Base-by-base conservation (phyloP, 1,140 invertebrate genomes). In the Physella acuta region DNA sequence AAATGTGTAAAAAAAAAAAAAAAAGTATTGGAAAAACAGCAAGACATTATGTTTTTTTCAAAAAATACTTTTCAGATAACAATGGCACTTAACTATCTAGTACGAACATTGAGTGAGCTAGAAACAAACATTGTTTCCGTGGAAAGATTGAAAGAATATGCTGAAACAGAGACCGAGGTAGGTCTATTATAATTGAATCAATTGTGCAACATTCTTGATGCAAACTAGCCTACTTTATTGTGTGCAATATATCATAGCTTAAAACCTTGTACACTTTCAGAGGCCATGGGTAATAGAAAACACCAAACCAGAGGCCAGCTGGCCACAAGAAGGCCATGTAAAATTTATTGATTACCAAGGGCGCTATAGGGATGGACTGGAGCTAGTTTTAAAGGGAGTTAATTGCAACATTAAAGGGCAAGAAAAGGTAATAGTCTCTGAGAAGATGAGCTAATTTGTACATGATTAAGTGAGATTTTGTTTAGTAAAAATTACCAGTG, bases 111-210 rank as follows among this genome's bases (percentile, higher is more conserved):
- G 0, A 93, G 93, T 1, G 94, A 97, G 78, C 91, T 98, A 30
- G 96, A 98, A 37, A 67, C 70, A 5, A 71, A 71, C 49, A 71
- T 71, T 52, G 70, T 71, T 8, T 71, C 70, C 14, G 87, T 96
- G 0, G 96, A 98, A 85, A 90, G 96, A 82, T 94, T 98, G 73
- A 94, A 94, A 81, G 95, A 98, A 79, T 98, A 98, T 80, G 90
- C 91, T 0, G 93, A 96, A 82, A 92, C 92, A 0, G 86, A 88
- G 69, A 79, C 78, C 26, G 87, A 88, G 76, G 87, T 81, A 56
- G 20, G 24, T 30, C 53, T 55, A 24, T 55, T 55, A 55, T 20
- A 24, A 30, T 55, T 30, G 5, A 8, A 24, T n/a, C n/a, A n/a
- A n/a, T n/a, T n/a, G n/a, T n/a, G 24, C 24, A 14, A 30, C 53